Percentiles rank a stretch among this genome's conserved stretches.
phyloP scores from a whole-genome alignment of 2,888 invertebrate genomes.

The Geotrupes spiniger region DNA sequence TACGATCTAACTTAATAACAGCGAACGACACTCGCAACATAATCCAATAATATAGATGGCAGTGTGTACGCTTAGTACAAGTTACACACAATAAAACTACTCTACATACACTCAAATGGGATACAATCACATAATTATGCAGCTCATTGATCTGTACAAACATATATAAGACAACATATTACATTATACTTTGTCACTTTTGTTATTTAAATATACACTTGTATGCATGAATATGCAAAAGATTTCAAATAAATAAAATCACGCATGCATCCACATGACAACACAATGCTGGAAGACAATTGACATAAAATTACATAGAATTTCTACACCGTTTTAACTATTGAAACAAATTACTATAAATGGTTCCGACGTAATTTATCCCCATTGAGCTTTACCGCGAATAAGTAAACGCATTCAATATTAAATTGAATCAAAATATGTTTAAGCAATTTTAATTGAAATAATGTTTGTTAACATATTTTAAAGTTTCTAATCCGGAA shows the following conservation, averaged over 20 bases:
- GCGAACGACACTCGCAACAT: neutral
- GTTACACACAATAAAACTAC: conserved; percentile 6
- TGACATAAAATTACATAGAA: neutral
- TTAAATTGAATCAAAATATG: no score
- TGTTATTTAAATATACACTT: conserved; percentile 5
- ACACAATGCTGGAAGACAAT: conserved; percentile 2
- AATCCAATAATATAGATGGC: neutral
- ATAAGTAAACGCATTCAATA: no score
- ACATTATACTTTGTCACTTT: conserved; percentile 8
- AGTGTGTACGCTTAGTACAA: conserved; percentile 2
- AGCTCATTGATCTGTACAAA: conserved; percentile 5
- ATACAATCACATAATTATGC: conserved; percentile 7
- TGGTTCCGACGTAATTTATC: no score
- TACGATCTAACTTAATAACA: conserved; percentile 5
- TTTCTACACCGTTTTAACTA: no score
- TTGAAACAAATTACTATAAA: no score
- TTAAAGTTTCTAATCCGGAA: no score
- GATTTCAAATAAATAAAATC: conserved; percentile 6
- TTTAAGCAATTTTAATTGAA: no score
- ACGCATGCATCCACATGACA: neutral
- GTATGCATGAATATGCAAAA: conserved; percentile 2
- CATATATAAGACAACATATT: conserved; percentile 4
- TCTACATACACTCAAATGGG: conserved; percentile 3
- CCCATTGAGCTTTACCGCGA: no score
- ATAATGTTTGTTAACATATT: no score